Conservation (phyloP, 2,797 vertebrate species). For the Rallus crepitans region DNA sequence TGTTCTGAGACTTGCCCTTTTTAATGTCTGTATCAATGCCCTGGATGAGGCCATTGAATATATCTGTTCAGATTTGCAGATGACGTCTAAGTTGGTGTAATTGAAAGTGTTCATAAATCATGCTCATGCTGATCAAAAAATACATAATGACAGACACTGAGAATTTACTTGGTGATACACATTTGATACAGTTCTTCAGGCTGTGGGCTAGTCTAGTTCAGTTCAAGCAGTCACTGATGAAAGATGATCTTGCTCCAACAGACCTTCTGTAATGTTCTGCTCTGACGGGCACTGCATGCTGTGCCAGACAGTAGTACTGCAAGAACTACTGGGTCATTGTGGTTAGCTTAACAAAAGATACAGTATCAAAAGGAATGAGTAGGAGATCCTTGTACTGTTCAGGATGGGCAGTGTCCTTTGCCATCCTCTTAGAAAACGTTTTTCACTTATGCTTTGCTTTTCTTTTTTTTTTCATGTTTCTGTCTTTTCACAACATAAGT, state of each 20-base stretch:
- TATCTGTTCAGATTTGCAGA: background rate
- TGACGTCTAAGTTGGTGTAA: background rate
- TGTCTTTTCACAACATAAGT: background rate
- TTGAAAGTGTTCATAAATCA: background rate
- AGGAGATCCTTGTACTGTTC: background rate
- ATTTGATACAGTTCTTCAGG: background rate
- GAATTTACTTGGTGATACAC: background rate
- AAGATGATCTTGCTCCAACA: background rate
- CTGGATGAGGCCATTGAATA: background rate
- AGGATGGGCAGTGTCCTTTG: background rate
- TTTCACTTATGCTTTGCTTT: background rate
- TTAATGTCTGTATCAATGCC: background rate
- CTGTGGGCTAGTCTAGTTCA: background rate
- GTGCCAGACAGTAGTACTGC: background rate
- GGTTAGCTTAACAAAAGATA: background rate
- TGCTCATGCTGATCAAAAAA: background rate
- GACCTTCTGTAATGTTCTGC: background rate
- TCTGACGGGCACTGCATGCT: background rate
- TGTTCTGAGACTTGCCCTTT: background rate
- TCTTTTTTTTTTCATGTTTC: background rate
- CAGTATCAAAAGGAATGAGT: background rate
- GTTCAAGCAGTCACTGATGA: background rate
- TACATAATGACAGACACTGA: background rate
- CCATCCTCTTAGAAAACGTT: background rate
- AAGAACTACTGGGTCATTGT: background rate